Conservation (phyloP, 2,797 vertebrate genomes). For the Merluccius polli region DNA sequence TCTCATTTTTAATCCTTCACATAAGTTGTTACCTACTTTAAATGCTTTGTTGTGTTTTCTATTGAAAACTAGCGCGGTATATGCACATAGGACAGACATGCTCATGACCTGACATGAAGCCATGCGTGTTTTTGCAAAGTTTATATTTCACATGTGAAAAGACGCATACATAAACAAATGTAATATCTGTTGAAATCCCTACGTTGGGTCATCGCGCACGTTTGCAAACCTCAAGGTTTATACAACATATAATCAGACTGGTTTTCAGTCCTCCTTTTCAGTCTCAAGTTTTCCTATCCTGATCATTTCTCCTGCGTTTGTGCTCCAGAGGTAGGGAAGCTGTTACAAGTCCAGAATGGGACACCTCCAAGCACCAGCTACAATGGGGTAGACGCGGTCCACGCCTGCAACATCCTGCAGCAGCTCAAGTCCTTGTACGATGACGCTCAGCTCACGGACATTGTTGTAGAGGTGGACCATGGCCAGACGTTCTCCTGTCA, state of each 20-base stretch:
- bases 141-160: not conserved
- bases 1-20: not conserved
- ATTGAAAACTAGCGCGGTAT: not conserved
- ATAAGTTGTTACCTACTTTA: not conserved
- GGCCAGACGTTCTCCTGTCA: constrained; percentile 97
- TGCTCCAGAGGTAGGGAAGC: constrained; percentile 86
- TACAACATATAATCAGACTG: not conserved
- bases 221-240: not conserved
- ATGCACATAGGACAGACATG: too few species aligned
- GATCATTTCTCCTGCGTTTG: not conserved
- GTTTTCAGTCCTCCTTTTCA: not conserved
- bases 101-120: too few species aligned
- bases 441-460: constrained; percentile 96
- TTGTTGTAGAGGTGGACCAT: constrained; percentile 96
- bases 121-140: not conserved
- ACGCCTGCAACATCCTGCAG: constrained; percentile 95
- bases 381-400: constrained; percentile 90
- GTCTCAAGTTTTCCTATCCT: not conserved
- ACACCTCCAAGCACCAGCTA: constrained; percentile 81
- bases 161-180: not conserved
- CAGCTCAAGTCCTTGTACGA: constrained; percentile 98
- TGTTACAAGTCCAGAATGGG: constrained; percentile 94
- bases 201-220: not conserved
- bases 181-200: not conserved
- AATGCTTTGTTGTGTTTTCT: too few species aligned